Conservation (phyloP, 2,113 vertebrate species). For the Suncus etruscus region DNA sequence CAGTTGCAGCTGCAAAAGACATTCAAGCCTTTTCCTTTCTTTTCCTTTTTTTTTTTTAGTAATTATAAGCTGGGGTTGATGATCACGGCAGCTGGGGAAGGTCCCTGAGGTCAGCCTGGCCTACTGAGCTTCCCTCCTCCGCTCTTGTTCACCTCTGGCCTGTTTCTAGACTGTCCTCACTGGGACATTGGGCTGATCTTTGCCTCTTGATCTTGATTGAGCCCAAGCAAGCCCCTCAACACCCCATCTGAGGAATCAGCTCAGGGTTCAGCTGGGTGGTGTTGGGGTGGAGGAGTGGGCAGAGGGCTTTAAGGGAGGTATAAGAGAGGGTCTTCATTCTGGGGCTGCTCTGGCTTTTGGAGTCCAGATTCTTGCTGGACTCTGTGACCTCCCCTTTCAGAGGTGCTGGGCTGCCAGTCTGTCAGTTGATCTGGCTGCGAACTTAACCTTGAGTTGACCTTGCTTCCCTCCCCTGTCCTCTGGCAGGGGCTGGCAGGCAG, state of each 20-base stretch:
- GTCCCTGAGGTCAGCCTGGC: background rate
- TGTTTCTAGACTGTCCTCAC: background rate
- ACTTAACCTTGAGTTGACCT: conserved; percentile 82
- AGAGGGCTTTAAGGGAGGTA: background rate
- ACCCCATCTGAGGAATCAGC: background rate
- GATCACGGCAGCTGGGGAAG: conserved; percentile 59
- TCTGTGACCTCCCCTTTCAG: background rate
- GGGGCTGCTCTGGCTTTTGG: background rate
- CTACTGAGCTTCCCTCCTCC: background rate
- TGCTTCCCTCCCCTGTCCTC: conserved; percentile 65
- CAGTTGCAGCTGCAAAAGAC: conserved; percentile 76
- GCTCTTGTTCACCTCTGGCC: conserved; percentile 46
- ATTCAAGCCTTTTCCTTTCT: conserved; percentile 53
- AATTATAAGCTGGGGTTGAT: conserved; percentile 68
- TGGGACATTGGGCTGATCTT: conserved; percentile 21
- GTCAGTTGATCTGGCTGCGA: conserved; percentile 46
- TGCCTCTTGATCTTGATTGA: conserved; percentile 19
- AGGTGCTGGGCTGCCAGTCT: background rate
- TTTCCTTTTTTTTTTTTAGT: conserved; percentile 10
- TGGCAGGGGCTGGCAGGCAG: conserved; percentile 79
- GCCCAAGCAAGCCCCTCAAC: background rate
- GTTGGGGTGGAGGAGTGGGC: background rate
- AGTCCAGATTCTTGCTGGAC: background rate
- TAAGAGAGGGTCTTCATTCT: background rate
- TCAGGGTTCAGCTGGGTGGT: background rate